phyloP scores from a whole-genome alignment of 2,888 invertebrate species.

The Leptinotarsa juncta region DNA sequence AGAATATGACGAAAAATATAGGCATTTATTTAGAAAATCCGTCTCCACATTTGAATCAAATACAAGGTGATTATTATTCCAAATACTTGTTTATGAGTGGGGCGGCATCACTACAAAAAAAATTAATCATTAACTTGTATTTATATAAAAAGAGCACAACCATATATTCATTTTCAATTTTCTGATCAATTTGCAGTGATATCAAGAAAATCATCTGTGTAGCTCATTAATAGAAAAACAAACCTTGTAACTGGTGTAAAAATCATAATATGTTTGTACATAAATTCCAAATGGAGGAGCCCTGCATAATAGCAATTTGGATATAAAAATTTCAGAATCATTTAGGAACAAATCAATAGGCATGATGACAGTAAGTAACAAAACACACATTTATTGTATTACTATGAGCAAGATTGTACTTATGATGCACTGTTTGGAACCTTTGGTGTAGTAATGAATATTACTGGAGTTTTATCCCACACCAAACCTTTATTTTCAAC shows the following conservation, averaged over 20 bases:
- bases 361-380: too few relatives aligned
- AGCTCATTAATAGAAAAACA: background rate
- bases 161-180: background rate
- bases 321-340: too few relatives aligned
- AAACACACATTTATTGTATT: too few relatives aligned
- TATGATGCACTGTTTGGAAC: too few relatives aligned
- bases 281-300: background rate
- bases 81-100: background rate
- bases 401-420: too few relatives aligned
- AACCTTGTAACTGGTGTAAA: background rate
- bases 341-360: too few relatives aligned
- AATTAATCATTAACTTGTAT: conserved; percentile 3
- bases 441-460: too few relatives aligned
- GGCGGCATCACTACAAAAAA: background rate
- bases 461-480: too few relatives aligned
- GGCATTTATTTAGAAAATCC: conserved; percentile 13
- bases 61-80: too few relatives aligned
- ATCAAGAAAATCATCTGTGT: conserved; percentile 1
- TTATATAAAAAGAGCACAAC: background rate
- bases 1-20: too few relatives aligned
- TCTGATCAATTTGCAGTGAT: conserved; percentile 1
- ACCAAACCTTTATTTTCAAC: too few relatives aligned
- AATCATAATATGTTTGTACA: too few relatives aligned
- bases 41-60: background rate
- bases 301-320: background rate